Evolutionary conservation across 2,888 invertebrate species (phyloP), one percentile per base, ranked within the genome.

Genomic region (Pseudococcus longispinus): DNA sequence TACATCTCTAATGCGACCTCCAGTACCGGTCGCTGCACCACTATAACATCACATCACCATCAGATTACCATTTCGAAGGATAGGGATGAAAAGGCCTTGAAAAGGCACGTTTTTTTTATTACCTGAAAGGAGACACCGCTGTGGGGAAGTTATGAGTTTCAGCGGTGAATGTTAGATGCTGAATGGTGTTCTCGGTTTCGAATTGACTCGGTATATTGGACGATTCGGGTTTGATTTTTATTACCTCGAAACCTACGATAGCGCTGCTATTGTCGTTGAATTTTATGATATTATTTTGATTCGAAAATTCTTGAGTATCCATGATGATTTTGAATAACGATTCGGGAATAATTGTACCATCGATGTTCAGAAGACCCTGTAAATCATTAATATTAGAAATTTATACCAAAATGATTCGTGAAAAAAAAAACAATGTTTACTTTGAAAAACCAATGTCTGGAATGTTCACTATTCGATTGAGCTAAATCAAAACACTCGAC

Each of bases 71-170:
- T 37, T 37, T 37, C 37, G 9, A 37, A 37, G 8, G 8, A 37
- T 4, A 37, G 2, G 0, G 60, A 37, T 37, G 13, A 23, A 18
- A 20, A 46, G 84, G 32, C 9, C 32, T 37, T 70, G 29, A 15
- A 18, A n/a, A n/a, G n/a, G n/a, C n/a, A n/a, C n/a, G n/a, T n/a
- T n/a, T n/a, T n/a, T 70, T 77, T 37, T 37, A 65, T 60, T 90
- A 92, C 92, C 92, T 92, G 89, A 99, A 99, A 0, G 98, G 98
- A 0, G 98, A 97, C 13, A 99, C 98, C 0, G 98, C 97, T 0
- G 98, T 98, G 0, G 98, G 98, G 93, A 99, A 99, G 91, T 99
- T 99, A 91, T 99, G 99, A 0, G 99, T 99, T 92, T 99, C 99
- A 0, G 99, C 99, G 0, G 99, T 99, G 90, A 99, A 98, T 90